phyloP scores from a whole-genome alignment of 2,888 invertebrate species.

The Philonicus albiceps region DNA sequence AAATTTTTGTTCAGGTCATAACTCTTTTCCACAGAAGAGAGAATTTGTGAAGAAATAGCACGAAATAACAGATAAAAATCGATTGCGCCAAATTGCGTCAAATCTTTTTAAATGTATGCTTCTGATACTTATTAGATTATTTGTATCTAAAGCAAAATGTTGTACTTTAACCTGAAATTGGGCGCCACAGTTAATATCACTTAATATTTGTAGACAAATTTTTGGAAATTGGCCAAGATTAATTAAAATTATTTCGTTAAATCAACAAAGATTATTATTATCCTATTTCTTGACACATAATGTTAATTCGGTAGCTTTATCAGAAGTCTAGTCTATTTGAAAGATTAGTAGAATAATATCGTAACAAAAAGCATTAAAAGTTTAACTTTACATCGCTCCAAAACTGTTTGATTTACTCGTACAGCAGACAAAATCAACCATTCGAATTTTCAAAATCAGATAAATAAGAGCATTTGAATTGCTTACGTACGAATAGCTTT shows the following conservation, averaged over 20 bases:
- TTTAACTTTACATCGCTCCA: no score
- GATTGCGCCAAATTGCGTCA: background rate
- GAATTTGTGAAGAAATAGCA: background rate
- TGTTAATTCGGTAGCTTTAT: background rate
- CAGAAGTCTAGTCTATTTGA: background rate
- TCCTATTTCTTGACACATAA: background rate
- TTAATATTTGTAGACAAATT: background rate
- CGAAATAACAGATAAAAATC: background rate
- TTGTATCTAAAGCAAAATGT: background rate
- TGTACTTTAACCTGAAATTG: background rate
- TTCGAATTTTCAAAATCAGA: no score
- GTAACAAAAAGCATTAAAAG: no score
- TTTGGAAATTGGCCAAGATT: no score
- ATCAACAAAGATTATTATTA: background rate
- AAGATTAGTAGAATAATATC: no score
- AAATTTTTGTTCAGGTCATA: background rate
- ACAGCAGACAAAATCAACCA: no score
- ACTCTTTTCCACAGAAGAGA: background rate
- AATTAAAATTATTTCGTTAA: background rate
- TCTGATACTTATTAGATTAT: background rate
- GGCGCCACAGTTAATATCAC: background rate
- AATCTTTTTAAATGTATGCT: no score
- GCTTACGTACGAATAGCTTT: no score
- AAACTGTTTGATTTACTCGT: no score
- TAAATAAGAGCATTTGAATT: no score